These are phyloP conservation scores for Pan troglodytes DNA, from an alignment of 2,113 vertebrate species.

Conservation along the genomic window DNA sequence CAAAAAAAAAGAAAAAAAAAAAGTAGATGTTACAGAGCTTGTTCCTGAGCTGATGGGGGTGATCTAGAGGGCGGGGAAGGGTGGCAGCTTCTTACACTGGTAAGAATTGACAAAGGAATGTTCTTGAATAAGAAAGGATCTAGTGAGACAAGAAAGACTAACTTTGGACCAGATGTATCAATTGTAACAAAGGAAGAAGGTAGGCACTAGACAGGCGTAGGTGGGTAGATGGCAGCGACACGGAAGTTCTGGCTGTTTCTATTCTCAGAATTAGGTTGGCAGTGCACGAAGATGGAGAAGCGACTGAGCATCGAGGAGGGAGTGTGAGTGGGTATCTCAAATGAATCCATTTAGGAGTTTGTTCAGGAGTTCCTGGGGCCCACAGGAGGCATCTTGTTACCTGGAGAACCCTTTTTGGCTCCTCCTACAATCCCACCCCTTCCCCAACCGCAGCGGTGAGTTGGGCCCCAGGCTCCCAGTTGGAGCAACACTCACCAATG, in stretches of 20 bases:
- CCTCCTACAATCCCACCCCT: background rate
- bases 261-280: background rate
- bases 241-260: fast-evolving
- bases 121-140: background rate
- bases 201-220: fast-evolving
- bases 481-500: conserved; percentile 84
- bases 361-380: background rate
- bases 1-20: background rate
- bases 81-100: fast-evolving
- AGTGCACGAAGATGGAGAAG: background rate
- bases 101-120: background rate
- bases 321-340: fast-evolving
- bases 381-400: fast-evolving
- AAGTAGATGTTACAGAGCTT: background rate
- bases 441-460: fast-evolving
- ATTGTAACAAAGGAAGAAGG: fast-evolving
- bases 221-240: fast-evolving
- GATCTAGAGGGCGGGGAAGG: background rate
- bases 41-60: background rate
- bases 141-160: fast-evolving
- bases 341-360: fast-evolving
- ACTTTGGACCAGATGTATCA: background rate
- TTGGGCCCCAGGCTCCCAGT: background rate
- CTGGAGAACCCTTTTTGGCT: fast-evolving
- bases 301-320: background rate